Evolutionary conservation across 2,797 vertebrate species (phyloP).

Genomic region (Sardinella longiceps): DNA sequence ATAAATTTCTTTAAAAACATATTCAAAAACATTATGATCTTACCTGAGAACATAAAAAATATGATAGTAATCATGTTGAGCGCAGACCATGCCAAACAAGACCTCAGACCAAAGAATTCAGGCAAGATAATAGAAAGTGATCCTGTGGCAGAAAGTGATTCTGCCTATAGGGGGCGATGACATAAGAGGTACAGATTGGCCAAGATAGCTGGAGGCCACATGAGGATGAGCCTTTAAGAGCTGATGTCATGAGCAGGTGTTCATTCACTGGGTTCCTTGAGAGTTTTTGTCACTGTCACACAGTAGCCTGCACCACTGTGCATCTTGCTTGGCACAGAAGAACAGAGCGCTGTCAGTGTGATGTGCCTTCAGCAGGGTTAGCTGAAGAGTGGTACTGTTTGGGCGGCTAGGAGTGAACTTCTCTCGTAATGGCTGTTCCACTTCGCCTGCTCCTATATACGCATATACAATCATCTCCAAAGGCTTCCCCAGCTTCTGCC

Average conservation of each 20-base stretch:
- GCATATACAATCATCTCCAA: conserved; percentile 41
- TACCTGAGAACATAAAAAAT: neutral
- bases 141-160: neutral
- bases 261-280: neutral
- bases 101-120: neutral
- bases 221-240: neutral
- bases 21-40: neutral
- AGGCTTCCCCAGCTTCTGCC: conserved; percentile 27
- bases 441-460: neutral
- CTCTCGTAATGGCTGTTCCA: conserved; percentile 38
- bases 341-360: conserved; percentile 49
- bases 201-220: neutral
- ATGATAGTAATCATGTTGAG: neutral
- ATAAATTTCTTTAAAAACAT: too few relatives aligned
- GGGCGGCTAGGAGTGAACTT: conserved; percentile 29
- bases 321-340: conserved; percentile 56
- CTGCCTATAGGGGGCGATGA: neutral
- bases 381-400: conserved; percentile 29
- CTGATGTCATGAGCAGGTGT: conserved; percentile 30
- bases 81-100: neutral
- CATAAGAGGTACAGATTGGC: neutral
- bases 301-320: conserved; percentile 40
- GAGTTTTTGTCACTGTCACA: conserved; percentile 52
- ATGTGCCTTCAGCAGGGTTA: conserved; percentile 32
- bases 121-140: neutral